Evolutionary conservation across 1,140 invertebrate species (phyloP).

Genomic region (Calliopsis andreniformis): DNA sequence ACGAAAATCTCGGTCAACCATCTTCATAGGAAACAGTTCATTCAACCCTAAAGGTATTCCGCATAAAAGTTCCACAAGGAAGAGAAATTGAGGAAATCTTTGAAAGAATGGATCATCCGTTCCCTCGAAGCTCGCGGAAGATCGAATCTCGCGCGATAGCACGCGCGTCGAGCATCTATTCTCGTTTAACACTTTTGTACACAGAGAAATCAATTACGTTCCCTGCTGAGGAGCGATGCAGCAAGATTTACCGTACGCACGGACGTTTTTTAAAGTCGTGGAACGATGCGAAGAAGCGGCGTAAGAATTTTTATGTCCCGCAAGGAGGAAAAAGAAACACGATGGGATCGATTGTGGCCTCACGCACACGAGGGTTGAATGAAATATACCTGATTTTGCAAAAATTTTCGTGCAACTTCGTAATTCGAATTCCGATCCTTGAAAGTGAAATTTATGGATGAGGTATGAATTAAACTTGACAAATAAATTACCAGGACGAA

Average conservation of each 20-base stretch:
- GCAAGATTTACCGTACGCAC: constrained; percentile 39
- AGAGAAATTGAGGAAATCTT: constrained; percentile 10
- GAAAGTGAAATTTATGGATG: constrained; percentile 13
- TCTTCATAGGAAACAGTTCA: too few relatives aligned
- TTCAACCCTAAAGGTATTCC: background rate
- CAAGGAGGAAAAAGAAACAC: constrained; percentile 11
- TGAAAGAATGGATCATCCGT: constrained; percentile 18
- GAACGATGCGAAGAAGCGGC: constrained; percentile 13
- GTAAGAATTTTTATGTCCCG: constrained; percentile 42
- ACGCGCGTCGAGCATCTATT: constrained; percentile 28
- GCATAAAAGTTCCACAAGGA: too few relatives aligned
- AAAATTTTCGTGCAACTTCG: constrained; percentile 30
- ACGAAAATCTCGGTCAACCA: too few relatives aligned
- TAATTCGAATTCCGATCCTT: background rate
- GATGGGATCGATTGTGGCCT: constrained; percentile 1
- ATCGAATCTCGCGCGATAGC: constrained; percentile 18
- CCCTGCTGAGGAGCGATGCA: constrained; percentile 18
- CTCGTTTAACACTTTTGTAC: constrained; percentile 29
- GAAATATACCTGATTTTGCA: constrained; percentile 30
- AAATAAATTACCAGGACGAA: background rate
- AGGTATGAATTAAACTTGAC: constrained; percentile 1
- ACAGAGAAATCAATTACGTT: constrained; percentile 47
- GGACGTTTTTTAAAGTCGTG: constrained; percentile 17
- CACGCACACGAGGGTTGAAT: background rate
- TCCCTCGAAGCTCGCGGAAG: constrained; percentile 14